Evolutionary conservation across 2,888 invertebrate genomes (phyloP), one percentile per base, ranked within the genome.

Genomic region (Lycia hirtaria): DNA sequence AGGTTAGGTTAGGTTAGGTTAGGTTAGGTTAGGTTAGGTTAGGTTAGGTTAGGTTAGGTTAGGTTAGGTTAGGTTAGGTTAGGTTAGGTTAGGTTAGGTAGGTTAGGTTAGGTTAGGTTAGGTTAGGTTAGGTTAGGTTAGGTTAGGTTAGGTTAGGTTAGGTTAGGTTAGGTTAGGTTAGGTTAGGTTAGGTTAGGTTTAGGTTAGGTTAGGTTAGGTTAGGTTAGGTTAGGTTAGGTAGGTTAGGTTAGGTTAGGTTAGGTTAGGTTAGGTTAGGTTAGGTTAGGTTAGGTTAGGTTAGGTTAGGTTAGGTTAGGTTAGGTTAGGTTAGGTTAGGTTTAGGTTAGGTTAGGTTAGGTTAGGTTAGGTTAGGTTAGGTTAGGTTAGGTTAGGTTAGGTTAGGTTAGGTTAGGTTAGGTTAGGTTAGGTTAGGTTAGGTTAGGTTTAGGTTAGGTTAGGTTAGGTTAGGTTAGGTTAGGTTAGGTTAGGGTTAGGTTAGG

Each of bases 401-500:
- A 58, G 64, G 64, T 64, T 64, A 60, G 64, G 64, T 64, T 64
- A 64, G 64, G 64, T 57, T 64, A 56, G 60, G 64, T 60, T 64
- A 56, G 60, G 64, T 60, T 64, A 58, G 58, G 64, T 57, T 62
- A 58, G 58, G 41, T 15, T 41, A 14, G 20, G 20, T 41, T 33
- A 33, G 41, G 41, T n/a, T 41, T 41, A 60, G 57, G 57, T 56
- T 62, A 30, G 61, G 64, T 64, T 64, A 64, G 62, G 62, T 41
- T 41, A 41, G n/a, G 41, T 41, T 41, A 60, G 55, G 60, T 64
- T 64, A 64, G 61, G 56, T 64, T 64, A 64, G 61, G 62, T 64
- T 62, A 64, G 64, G 64, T 65, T 65, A 65, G n/a, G 65, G 65
- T 65, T 65, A 60, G 62, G 62, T 62, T 65, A 62, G 62, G 62